Percentiles rank a stretch among this genome's conserved stretches.
Evolutionary conservation across 2,888 invertebrate genomes (phyloP).

Genomic region (Pterobdella sp.): DNA sequence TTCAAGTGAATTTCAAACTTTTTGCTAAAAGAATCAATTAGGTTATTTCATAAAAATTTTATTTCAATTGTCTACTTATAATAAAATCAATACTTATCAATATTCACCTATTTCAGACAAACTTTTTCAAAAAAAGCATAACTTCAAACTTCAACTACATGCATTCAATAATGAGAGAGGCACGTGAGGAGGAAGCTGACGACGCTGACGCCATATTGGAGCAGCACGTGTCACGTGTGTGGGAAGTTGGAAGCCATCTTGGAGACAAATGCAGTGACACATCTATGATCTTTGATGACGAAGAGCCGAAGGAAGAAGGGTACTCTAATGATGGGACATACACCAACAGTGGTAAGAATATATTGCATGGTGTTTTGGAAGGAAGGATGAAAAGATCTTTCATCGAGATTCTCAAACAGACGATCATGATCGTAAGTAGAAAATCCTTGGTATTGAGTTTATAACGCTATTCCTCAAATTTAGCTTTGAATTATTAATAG

Average conservation of each 20-base stretch:
- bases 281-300: no score
- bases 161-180: slow-evolving; percentile 13
- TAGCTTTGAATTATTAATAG: not conserved
- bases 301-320: no score
- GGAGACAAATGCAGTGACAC: no score
- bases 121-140: not conserved
- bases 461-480: not conserved
- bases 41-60: no score
- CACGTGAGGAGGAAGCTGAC: not conserved
- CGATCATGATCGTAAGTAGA: not conserved
- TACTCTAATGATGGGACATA: no score
- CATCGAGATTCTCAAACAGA: not conserved
- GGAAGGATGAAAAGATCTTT: not conserved
- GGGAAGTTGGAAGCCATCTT: slow-evolving; percentile 14
- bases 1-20: no score
- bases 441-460: no score
- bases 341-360: no score
- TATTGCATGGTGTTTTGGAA: not conserved
- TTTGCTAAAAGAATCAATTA: no score
- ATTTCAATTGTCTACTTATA: no score
- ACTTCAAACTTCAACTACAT: not conserved
- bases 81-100: no score
- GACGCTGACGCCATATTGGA: slow-evolving; percentile 28
- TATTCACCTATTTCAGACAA: no score
- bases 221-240: slow-evolving; percentile 28